Percentiles rank a stretch among this genome's conserved stretches.
Evolutionary conservation across 2,113 vertebrate genomes (phyloP).

Genomic region (Lates calcarifer): DNA sequence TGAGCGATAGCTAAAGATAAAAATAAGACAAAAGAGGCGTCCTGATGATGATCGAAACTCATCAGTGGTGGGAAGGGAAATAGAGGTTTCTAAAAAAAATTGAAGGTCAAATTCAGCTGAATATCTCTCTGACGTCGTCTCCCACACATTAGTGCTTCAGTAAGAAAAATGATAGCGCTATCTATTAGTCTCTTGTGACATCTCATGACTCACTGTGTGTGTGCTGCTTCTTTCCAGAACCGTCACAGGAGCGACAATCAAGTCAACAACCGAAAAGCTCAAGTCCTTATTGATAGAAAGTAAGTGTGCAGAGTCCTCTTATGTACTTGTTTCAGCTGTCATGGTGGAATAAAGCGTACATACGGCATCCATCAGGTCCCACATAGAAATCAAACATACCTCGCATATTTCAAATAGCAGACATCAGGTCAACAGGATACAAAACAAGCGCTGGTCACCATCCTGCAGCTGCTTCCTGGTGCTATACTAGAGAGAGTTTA

Average conservation of each 20-base stretch:
- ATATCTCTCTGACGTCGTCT: neutral
- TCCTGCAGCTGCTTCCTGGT: constrained; percentile 66
- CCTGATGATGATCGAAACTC: neutral
- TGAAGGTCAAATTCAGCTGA: neutral
- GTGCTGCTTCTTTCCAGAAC: constrained; percentile 84
- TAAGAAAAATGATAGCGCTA: no score
- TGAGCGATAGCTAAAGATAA: no score
- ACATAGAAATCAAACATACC: neutral
- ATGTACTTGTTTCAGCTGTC: neutral
- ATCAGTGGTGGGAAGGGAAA: neutral
- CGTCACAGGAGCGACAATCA: constrained; percentile 92
- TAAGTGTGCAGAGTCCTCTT: no score
- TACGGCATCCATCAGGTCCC: neutral
- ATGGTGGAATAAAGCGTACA: neutral
- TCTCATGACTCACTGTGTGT: constrained; percentile 8
- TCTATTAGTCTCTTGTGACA: neutral
- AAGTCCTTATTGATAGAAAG: constrained; percentile 90
- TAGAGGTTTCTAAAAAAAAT: no score
- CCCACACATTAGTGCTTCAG: neutral
- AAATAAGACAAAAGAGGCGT: no score
- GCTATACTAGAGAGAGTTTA: neutral
- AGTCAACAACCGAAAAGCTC: constrained; percentile 93
- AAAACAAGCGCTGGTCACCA: constrained; percentile 18
- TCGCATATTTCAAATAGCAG: constrained; percentile 33
- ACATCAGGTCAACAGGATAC: constrained; percentile 29